Evolutionary conservation across 1,140 invertebrate species (phyloP), one percentile per base, ranked within the genome.

Genomic region (Epicauta chinensis): DNA sequence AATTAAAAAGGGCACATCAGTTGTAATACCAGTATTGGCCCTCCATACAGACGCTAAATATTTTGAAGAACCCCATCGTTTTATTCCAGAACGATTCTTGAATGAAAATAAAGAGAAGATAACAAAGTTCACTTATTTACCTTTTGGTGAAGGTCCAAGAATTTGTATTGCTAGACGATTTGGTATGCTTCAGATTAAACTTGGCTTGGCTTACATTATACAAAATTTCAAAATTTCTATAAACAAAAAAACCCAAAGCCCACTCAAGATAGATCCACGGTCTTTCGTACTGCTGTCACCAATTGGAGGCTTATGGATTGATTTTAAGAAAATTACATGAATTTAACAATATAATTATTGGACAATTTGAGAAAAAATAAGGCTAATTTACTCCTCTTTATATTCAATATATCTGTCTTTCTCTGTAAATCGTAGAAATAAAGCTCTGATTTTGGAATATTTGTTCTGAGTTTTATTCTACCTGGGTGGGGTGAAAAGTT

Each of bases 101-200:
- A 69, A 73, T 7, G 74, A 78, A 51, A 71, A 73, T 23, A 59
- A 57, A 50, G 30, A 51, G 1, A 46, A 46, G 2, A 55, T 60
- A 16, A 56, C 54, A 3, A 46, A 48, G 15, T 49, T 14, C 30
- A 44, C 51, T 10, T 81, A 73, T 62, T 55, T 83, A 41, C 78
- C 81, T 3, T 84, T 85, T 54, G 79, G 81, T 0, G 79, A 79
- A 51, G 82, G 83, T 13, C 76, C 77, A 0, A 63, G 82, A 31
- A 80, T 79, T 56, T 84, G 82, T 51, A 15, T 42, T 17, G 48
- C 45, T 11, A 30, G 35, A 37, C 13, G 51, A 12, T 58, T 58
- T 32, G 56, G 55, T 34, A 35, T 48, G 10, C 12, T 56, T 9
- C 55, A 56, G 35, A 31, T 45, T 13, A 56, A 56, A 49, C 14